Base-by-base conservation (phyloP, 2,113 vertebrate genomes). In the Ardeotis arabs region DNA sequence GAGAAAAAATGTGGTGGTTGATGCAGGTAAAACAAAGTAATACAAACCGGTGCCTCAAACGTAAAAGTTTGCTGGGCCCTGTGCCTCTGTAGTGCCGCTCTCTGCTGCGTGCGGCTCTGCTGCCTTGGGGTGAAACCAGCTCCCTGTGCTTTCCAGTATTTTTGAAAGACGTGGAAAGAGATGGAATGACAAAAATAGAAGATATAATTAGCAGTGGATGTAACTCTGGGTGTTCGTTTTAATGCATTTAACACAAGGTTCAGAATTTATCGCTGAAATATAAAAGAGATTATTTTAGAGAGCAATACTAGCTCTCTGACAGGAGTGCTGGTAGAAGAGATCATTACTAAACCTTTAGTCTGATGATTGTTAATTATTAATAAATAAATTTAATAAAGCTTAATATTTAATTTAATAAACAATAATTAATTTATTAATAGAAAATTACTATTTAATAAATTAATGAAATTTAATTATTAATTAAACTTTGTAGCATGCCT, bases 71-170 rank as follows among this genome's bases (percentile, higher is more conserved):
- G 31, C 19, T 10, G 14, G 39, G 39, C 39, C 35, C 9, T 17
- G 35, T 17, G 2, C 7, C 2, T 18, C 49, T 8, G 31, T 9
- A 3, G 19, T 10, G 0, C 19, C 39, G 72, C 14, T 18, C 59
- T 47, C 49, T 67, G 68, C 45, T 7, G 68, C 28, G 29, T 13
- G 3, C 44, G 18, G 41, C 39, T 39, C 35, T 33, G 47, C 52
- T 10, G 64, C 3, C 1, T 2, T 3, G 12, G 6, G 16, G 35
- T 19, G 14, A 14, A 27, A 14, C 7, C 49, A 0, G 3, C 44
- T 3, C 1, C 5, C 4, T 33, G 24, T 12, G 52, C 21, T 29
- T 47, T 19, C 21, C 52, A 22, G 45, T 9, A 0, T 7, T 47
- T 75, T 15, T 6, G 56, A 28, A 50, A 66, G 13, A 5, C 1